A percentile compares a stretch with the other conserved stretches of the same genome.
These are phyloP conservation scores for Ephydatia muelleri DNA, from an alignment of 37 sponge, comb jelly and placozoan species.

Conservation along the genomic window DNA sequence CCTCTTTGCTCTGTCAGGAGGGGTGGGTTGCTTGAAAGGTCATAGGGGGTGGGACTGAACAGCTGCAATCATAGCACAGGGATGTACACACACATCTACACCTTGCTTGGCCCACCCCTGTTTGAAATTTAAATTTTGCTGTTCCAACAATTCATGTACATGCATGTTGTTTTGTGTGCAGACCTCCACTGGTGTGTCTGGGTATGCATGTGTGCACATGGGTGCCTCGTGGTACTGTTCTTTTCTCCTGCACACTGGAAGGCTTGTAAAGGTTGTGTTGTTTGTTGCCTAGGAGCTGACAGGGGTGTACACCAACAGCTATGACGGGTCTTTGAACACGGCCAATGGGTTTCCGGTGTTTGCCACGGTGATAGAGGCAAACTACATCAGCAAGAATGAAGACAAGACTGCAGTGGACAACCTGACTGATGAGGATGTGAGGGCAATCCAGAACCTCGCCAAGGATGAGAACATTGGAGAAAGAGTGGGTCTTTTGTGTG, in stretches of 20 bases:
- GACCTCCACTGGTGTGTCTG: too few relatives aligned
- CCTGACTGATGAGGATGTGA: constrained; percentile 95
- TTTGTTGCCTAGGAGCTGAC: constrained; percentile 79
- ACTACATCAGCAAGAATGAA: constrained; percentile 92
- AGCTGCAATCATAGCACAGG: too few relatives aligned
- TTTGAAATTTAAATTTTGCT: too few relatives aligned
- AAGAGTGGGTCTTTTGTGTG: constrained; percentile 66
- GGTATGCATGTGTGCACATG: too few relatives aligned
- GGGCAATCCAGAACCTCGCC: constrained; percentile 76
- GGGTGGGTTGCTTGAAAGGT: too few relatives aligned
- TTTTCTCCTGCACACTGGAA: background rate
- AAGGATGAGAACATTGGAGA: constrained; percentile 96
- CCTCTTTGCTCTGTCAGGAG: too few relatives aligned
- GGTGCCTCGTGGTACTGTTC: background rate
- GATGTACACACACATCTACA: background rate
- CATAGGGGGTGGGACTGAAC: too few relatives aligned
- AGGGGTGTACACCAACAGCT: constrained; percentile 94
- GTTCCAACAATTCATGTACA: too few relatives aligned
- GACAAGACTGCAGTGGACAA: constrained; percentile 84
- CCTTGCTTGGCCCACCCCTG: too few relatives aligned
- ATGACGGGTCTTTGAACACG: constrained; percentile 97
- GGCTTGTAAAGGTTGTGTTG: background rate
- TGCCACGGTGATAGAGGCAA: constrained; percentile 97
- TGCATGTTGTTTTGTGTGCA: too few relatives aligned
- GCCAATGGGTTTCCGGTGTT: constrained; percentile 99